Evolutionary conservation across 2,888 invertebrate genomes (phyloP).

Genomic region (Pachydiplax longipennis): DNA sequence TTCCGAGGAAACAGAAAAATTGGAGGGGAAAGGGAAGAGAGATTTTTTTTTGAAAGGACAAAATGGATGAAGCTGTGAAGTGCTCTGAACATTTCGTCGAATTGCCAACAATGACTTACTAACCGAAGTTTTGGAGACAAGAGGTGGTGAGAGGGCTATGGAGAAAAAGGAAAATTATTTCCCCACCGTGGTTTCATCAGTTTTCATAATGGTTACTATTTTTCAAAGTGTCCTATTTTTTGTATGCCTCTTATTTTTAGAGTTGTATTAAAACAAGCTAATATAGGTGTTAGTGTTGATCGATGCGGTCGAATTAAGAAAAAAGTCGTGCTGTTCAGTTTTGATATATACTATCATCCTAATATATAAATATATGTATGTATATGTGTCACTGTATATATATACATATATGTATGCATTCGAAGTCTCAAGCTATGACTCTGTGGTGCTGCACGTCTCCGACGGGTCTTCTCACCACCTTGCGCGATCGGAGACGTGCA

Average conservation of each 20-base stretch:
- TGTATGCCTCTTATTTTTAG: slow-evolving; percentile 45
- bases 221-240: slow-evolving; percentile 44
- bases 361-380: not conserved
- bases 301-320: slow-evolving; percentile 20
- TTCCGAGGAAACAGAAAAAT: not conserved
- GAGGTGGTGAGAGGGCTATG: not conserved
- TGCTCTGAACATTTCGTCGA: slow-evolving; percentile 25
- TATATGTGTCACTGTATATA: not conserved
- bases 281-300: slow-evolving; percentile 42
- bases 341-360: slow-evolving; percentile 33
- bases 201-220: slow-evolving; percentile 42
- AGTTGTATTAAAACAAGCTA: slow-evolving; percentile 40
- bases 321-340: slow-evolving; percentile 42
- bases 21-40: not conserved
- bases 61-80: slow-evolving; percentile 3
- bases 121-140: not conserved
- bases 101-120: slow-evolving; percentile 5
- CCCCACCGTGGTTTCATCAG: slow-evolving; percentile 43
- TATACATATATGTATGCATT: slow-evolving; percentile 31
- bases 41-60: not conserved
- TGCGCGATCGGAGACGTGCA: not conserved
- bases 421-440: not conserved
- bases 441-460: not conserved
- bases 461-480: not conserved
- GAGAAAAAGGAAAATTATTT: not conserved